Percentiles rank a stretch among this genome's conserved stretches.
Evolutionary conservation across 2,113 vertebrate species (phyloP).

Genomic region (Sapajus apella): DNA sequence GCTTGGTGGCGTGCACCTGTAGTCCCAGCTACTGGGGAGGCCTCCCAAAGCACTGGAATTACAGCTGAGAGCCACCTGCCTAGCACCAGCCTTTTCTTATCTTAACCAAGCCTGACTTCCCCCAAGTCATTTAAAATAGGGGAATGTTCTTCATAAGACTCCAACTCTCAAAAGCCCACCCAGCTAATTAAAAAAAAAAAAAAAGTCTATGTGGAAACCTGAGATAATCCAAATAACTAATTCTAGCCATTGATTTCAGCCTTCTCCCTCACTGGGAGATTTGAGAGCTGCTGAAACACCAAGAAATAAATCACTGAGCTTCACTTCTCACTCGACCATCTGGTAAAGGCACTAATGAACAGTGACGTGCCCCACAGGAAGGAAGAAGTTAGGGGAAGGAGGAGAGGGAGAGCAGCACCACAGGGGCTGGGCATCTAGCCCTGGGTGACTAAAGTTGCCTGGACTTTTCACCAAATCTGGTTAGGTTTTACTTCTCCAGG

Average conservation of each 20-base stretch:
- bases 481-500: neutral
- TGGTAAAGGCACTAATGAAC: neutral
- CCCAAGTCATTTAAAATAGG: neutral
- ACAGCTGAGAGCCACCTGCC: neutral
- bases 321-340: neutral
- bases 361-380: neutral
- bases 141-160: neutral
- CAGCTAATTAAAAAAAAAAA: neutral
- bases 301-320: neutral
- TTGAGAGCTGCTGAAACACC: neutral
- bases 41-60: neutral
- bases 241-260: neutral
- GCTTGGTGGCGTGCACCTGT: fast-evolving
- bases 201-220: neutral
- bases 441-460: neutral
- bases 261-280: neutral
- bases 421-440: neutral
- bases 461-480: neutral
- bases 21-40: no score
- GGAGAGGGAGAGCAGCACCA: neutral
- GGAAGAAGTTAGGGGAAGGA: neutral
- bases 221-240: neutral
- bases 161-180: neutral
- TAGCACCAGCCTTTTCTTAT: neutral
- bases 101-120: neutral